Conservation (phyloP, 35 echinoderm and acorn worm genomes). For the Diadema setosum region DNA sequence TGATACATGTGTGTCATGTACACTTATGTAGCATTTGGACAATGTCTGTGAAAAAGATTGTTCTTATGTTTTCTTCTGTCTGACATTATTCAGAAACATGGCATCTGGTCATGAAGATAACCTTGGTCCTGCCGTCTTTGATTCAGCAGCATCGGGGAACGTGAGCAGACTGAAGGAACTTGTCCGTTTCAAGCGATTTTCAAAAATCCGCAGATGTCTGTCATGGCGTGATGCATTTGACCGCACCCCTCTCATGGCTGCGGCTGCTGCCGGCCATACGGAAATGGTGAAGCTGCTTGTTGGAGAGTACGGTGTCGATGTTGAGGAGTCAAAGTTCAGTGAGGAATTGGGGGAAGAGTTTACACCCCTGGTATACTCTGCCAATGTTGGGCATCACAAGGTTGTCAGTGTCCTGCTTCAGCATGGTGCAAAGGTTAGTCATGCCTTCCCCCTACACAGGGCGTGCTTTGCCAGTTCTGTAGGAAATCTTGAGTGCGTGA, state of each 20-base stretch:
- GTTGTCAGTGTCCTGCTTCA: not conserved
- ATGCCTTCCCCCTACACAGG: constrained; percentile 1
- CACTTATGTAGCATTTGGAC: no score
- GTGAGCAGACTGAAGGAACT: not conserved
- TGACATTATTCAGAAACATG: not conserved
- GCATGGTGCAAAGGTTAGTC: not conserved
- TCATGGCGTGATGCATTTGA: not conserved
- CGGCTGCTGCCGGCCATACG: not conserved
- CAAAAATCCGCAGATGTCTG: not conserved
- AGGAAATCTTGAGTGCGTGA: not conserved
- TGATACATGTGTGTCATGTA: not conserved
- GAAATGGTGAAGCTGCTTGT: not conserved
- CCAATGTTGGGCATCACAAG: not conserved
- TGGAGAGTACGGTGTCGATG: not conserved
- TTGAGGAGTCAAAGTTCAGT: constrained; percentile 4
- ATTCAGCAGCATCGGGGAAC: not conserved
- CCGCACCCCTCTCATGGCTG: not conserved
- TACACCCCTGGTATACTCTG: not conserved
- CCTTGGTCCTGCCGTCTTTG: not conserved
- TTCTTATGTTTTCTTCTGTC: not conserved
- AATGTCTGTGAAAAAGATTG: no score
- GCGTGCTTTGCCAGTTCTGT: not conserved
- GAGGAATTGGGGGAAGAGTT: not conserved
- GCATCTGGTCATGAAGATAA: not conserved
- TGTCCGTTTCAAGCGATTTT: not conserved